Base-by-base conservation (phyloP, 1,140 invertebrate species). In the Procambarus clarkii region DNA sequence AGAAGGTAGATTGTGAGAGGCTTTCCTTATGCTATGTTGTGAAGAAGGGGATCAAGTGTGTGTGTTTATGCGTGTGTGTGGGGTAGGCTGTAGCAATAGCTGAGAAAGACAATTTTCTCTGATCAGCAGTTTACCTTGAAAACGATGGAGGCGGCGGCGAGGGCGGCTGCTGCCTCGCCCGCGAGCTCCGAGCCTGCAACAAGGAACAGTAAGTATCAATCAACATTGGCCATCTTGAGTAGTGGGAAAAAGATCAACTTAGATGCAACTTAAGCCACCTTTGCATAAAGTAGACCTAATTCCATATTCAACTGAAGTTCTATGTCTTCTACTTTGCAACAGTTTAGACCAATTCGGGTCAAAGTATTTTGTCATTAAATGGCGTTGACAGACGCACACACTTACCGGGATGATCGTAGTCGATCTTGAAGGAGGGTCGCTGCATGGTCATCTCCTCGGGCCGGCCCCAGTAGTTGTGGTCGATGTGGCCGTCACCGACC, bases 111-210 rank as follows among this genome's bases (percentile, higher is more conserved):
- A 4, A 54, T 46, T 9, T 86, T 44, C 5, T 46, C 13, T 46
- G 18, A 9, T 54, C 0, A 54, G 1, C 50, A 50, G n/a, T 48
- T n/a, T 24, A 88, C 78, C 48, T 78, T 4, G 85, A 93, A 93
- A 87, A 96, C 95, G 4, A 96, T 94, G 4, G 95, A 95, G 1
- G 96, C 96, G 21, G 94, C 93, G 3, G 96, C 95, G 18, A 96
- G 94, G 3, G 96, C 96, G 2, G 96, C 96, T 3, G 96, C 95
- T 3, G 95, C 96, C 94, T 96, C 96, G 2, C 95, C 96, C 2
- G 96, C 96, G 15, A 97, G 93, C 93, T 97, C 96, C n/a, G 96
- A 96, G 74, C 96, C 95, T 60, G 93, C 9, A 7, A 64, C 13
- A 4, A 64, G 3, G 60, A 64, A 64, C 21, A 64, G 2, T 11